Conservation (phyloP, 1,140 invertebrate species). For the Campodea augens region DNA sequence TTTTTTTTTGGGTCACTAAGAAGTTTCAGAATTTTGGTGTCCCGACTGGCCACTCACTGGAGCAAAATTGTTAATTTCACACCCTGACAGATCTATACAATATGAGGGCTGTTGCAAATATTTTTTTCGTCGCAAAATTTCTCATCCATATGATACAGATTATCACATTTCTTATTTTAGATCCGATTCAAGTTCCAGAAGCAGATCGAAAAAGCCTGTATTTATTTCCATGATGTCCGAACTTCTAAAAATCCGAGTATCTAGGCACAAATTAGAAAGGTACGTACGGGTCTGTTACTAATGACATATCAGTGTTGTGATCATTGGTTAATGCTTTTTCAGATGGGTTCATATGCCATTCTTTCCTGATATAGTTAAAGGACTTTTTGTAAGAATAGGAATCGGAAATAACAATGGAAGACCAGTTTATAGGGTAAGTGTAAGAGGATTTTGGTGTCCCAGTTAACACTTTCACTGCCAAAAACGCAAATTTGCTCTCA, state of each 20-base stretch:
- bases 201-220: conserved; percentile 32
- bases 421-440: conserved; percentile 64
- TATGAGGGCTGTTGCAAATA: no score
- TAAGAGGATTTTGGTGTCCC: neutral
- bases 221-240: conserved; percentile 59
- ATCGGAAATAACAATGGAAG: conserved; percentile 77
- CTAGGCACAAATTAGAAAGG: conserved; percentile 76
- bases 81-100: no score
- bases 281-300: conserved; percentile 15
- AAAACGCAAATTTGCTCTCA: no score
- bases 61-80: no score
- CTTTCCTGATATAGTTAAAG: conserved; percentile 70
- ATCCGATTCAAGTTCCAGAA: conserved; percentile 26
- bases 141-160: no score
- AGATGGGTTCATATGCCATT: conserved; percentile 90
- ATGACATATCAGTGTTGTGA: neutral
- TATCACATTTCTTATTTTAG: conserved; percentile 16
- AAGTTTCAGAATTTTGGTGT: no score
- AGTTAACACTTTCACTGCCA: no score
- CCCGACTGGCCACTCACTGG: no score
- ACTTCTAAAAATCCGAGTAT: conserved; percentile 68
- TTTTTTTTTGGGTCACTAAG: no score
- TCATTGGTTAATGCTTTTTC: conserved; percentile 13
- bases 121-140: no score
- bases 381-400: conserved; percentile 89